Base-by-base conservation (phyloP, 2,113 vertebrate species). In the Ceyx melanurus region DNA sequence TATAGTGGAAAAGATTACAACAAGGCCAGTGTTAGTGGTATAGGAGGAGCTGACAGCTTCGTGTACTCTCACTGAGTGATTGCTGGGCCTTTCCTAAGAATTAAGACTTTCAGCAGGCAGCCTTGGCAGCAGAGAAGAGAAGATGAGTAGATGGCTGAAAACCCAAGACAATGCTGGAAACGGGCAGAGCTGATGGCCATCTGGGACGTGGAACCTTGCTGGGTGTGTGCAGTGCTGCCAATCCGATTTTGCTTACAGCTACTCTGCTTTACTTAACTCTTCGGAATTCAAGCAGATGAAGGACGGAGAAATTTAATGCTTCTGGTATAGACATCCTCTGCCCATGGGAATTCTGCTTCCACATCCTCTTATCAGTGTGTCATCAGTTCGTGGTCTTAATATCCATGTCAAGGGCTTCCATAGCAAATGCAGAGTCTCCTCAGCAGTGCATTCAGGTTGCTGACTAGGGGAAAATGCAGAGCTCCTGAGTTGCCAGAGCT, bases 1-100 rank as follows among this genome's bases (percentile, higher is more conserved):
- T 91, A 88, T 81, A 86, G 93, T 95, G 92, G 95, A 96, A 96
- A 97, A 97, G 86, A 95, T 90, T 93, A 94, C 86, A 78, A 71
- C 75, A 86, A 93, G 79, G 91, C 86, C 67, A 88, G 5, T 48
- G 78, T 93, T 95, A 95, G 86, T 53, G 79, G 89, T 87, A 74
- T 48, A 93, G 86, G 35, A 94, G 91, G 71, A 87, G 92, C 46
- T 83, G 75, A 92, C 79, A 94, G 94, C 75, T 65, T 75, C 1
- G 0, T 80, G 65, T 76, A 71, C 65, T 83, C 87, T 85, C 66
- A 67, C 82, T 62, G 68, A 88, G 29, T 72, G 88, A 92, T 65
- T 93, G 48, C 65, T 74, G 84, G 76, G 64, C 72, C 43, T 65
- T 91, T 89, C 56, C 35, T 64, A 77, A 77, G 75, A 89, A 85